A percentile compares a stretch with the other conserved stretches of the same genome.
phyloP scores from a whole-genome alignment of 2,113 vertebrate genomes.

The Myodes glareolus region DNA sequence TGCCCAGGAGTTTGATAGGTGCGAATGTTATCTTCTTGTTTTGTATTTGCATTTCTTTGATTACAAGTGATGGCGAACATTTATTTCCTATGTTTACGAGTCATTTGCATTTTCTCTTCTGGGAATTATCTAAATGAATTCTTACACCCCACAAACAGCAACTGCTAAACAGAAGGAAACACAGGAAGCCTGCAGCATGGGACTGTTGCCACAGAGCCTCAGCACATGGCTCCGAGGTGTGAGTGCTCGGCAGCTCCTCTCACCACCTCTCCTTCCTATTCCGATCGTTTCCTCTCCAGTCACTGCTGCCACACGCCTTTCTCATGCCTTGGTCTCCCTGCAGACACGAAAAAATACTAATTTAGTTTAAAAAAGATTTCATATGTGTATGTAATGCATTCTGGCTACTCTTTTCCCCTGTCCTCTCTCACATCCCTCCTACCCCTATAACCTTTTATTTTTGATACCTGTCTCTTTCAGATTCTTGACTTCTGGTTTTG shows the following conservation, averaged over 20 bases:
- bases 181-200: background rate
- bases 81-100: slow-evolving; percentile 64
- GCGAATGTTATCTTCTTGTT: slow-evolving; percentile 48
- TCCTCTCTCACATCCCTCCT: background rate
- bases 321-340: background rate
- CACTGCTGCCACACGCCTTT: background rate
- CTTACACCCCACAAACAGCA: background rate
- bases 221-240: background rate
- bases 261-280: background rate
- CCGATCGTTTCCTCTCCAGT: slow-evolving; percentile 24
- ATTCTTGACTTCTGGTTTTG: background rate
- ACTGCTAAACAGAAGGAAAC: background rate
- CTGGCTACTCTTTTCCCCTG: too few species aligned
- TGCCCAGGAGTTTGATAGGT: slow-evolving; percentile 60
- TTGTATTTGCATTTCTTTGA: slow-evolving; percentile 70
- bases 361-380: background rate
- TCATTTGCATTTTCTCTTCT: slow-evolving; percentile 62
- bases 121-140: slow-evolving; percentile 52
- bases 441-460: background rate
- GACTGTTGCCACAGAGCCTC: background rate
- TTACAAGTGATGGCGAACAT: slow-evolving; percentile 48
- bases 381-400: too few species aligned
- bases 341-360: background rate
- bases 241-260: background rate
- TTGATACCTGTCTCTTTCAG: background rate